Evolutionary conservation across 2,113 vertebrate genomes (phyloP), one percentile per base, ranked within the genome.

Genomic region (Triplophysa rosa): DNA sequence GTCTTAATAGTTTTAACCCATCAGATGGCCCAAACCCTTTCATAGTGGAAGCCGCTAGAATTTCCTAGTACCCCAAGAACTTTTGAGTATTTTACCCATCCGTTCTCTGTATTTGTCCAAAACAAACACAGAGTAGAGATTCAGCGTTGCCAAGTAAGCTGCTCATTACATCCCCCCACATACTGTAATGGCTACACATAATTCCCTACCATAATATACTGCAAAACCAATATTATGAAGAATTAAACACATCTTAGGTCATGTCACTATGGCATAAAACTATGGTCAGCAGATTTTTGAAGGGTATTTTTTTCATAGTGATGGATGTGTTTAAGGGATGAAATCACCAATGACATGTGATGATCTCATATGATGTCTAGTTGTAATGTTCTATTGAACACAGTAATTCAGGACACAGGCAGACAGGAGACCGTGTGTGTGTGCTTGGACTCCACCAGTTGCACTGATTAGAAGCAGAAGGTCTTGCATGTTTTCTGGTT

Each of bases 341-440:
- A 91, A 90, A 87, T 42, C 85, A 71, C 81, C 92, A 91, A 94
- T 93, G 89, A 85, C 86, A 92, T 89, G 88, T 91, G 91, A 93
- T 86, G 67, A 88, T 92, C 92, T 89, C 69, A 89, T 90, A 82
- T 85, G 92, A 91, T 91, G 88, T 87, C 54, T 87, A 81, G 84
- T 23, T 24, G 7, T 58, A 16, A 16, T 58, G 19, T 58, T 21
- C 84, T 92, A 92, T 90, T 87, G 82, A 92, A 93, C 86, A 85
- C 82, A 78, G 61, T 81, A 72, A 84, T 37, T 80, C 66, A 66
- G 66, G 77, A 72, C 68, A 59, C 40, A 77, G 62, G 45, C 54
- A 33, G 75, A 61, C 16, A 19, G 9, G 17, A 14, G 33, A 40
- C 16, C 16, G 42, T 49, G 37, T 29, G 49, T 4, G 3, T 40